Percentiles rank a stretch among this genome's conserved stretches.
Conservation (phyloP, 2,797 vertebrate species). For the Momotus momota region DNA sequence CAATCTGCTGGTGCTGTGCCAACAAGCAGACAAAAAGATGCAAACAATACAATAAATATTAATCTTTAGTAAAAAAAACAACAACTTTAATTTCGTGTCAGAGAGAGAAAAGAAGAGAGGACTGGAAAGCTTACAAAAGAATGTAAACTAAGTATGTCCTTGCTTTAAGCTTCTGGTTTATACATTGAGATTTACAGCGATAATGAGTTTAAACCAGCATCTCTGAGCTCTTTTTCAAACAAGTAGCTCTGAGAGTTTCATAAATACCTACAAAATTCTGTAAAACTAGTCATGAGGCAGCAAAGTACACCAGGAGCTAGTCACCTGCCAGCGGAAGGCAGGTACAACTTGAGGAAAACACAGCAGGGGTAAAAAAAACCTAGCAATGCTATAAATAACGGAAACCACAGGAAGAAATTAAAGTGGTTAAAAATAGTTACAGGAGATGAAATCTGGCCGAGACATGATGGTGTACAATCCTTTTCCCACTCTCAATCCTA, state of each 20-base stretch:
- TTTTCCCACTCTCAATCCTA: background rate
- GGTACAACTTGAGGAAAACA: background rate
- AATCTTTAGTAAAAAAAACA: background rate
- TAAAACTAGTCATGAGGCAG: background rate
- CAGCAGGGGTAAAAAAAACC: background rate
- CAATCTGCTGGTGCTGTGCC: background rate
- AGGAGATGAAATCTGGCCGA: background rate
- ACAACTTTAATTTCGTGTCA: background rate
- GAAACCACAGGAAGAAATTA: constrained; percentile 2
- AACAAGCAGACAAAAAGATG: background rate
- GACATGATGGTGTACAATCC: background rate
- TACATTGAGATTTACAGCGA: background rate
- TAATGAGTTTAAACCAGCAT: background rate
- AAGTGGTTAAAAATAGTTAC: background rate
- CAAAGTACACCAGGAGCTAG: background rate
- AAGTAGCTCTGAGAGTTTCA: background rate
- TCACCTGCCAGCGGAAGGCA: background rate
- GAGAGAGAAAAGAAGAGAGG: background rate
- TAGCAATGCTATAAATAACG: background rate
- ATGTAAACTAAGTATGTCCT: background rate
- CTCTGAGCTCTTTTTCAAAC: background rate
- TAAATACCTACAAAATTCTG: background rate
- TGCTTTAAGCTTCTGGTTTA: background rate
- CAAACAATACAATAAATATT: background rate
- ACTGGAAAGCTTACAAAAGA: background rate